A percentile compares a stretch with the other conserved stretches of the same genome.
Conservation (phyloP, 2,797 vertebrate genomes). For the Taenioides sp. region DNA sequence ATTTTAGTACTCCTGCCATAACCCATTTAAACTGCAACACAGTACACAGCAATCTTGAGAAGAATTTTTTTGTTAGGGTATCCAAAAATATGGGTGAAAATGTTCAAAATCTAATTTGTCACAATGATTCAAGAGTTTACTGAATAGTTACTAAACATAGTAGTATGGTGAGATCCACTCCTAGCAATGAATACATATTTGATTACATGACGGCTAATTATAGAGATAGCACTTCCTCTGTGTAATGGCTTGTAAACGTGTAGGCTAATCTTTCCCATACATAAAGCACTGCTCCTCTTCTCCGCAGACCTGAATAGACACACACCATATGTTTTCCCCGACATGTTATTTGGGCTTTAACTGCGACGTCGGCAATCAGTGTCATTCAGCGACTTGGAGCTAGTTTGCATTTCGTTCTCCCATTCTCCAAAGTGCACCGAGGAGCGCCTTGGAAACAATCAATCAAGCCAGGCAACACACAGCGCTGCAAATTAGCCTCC, state of each 20-base stretch:
- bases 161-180: conserved; percentile 11
- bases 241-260: conserved; percentile 13
- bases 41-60: neutral
- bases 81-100: neutral
- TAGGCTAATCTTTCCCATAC: conserved; percentile 4
- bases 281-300: neutral
- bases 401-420: conserved; percentile 40
- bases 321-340: neutral
- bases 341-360: conserved; percentile 15
- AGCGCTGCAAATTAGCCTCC: conserved; percentile 50
- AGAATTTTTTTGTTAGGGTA: neutral
- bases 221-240: conserved; percentile 14
- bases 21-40: neutral
- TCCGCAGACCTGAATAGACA: conserved; percentile 9
- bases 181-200: conserved; percentile 27
- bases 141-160: conserved; percentile 1
- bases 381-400: conserved; percentile 31
- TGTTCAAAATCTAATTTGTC: neutral
- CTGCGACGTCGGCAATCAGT: conserved; percentile 22
- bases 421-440: conserved; percentile 45
- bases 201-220: conserved; percentile 24
- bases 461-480: conserved; percentile 53
- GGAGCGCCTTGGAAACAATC: conserved; percentile 54
- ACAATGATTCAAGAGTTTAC: neutral
- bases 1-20: no score